These are phyloP conservation scores for Epinotia demarniana DNA, from an alignment of 2,888 invertebrate species.

Conservation along the genomic window DNA sequence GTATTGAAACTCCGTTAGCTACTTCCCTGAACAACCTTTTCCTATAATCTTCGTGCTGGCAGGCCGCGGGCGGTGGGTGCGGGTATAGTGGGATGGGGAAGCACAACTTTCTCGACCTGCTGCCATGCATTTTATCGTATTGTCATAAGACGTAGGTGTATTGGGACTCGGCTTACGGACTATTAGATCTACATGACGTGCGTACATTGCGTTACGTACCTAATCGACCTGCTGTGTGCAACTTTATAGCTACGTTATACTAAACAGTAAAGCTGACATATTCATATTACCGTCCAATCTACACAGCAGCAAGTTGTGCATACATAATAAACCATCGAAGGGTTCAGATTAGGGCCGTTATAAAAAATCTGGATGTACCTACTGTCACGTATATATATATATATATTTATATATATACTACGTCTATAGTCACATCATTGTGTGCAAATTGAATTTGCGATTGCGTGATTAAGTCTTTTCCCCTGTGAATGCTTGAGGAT, in stretches of 20 bases:
- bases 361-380: not conserved
- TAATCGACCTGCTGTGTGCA: not conserved
- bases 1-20: no score
- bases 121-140: no score
- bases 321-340: conserved; percentile 33
- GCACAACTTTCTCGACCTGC: no score
- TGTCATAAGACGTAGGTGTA: no score
- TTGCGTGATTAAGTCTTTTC: conserved; percentile 15
- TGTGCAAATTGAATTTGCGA: conserved; percentile 15
- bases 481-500: conserved; percentile 17
- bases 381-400: not conserved
- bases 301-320: conserved; percentile 19
- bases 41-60: no score
- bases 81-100: no score
- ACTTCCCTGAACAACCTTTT: no score
- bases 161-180: no score
- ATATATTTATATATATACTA: not conserved
- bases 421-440: not conserved
- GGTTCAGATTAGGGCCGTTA: not conserved
- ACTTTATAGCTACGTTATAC: not conserved
- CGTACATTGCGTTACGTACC: no score
- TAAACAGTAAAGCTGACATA: conserved; percentile 2
- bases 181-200: no score
- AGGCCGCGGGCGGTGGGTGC: no score
- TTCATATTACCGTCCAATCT: conserved; percentile 17